These are phyloP conservation scores for Sebastes matsubarae DNA, from an alignment of 2,797 vertebrate genomes.

Conservation along the genomic window DNA sequence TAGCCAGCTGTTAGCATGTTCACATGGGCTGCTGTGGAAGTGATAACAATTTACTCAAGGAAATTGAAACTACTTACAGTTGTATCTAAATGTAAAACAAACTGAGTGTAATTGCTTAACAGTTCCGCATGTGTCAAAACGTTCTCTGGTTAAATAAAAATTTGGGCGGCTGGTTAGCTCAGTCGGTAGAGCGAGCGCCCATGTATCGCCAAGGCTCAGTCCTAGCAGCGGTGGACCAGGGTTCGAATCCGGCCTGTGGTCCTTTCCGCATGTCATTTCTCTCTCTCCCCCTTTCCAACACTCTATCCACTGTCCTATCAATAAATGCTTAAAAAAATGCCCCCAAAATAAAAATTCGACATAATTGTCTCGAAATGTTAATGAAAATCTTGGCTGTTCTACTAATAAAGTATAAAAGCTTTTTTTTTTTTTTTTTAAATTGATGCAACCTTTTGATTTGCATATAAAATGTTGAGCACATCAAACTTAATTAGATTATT, in stretches of 20 bases:
- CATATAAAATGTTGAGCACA: constrained; percentile 18
- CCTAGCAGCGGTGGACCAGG: too few species aligned
- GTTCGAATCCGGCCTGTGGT: too few species aligned
- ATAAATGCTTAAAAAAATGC: too few species aligned
- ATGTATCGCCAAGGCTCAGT: too few species aligned
- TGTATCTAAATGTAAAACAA: constrained; percentile 20
- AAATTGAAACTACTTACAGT: not conserved
- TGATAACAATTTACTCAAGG: not conserved
- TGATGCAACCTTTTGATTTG: constrained; percentile 22
- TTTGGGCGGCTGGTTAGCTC: not conserved
- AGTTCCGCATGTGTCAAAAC: constrained; percentile 22
- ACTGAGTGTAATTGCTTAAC: constrained; percentile 25
- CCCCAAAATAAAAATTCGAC: constrained; percentile 7
- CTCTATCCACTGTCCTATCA: too few species aligned
- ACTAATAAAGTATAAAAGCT: constrained; percentile 24
- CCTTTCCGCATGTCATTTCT: too few species aligned
- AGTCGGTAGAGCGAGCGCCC: too few species aligned
- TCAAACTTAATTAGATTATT: constrained; percentile 50
- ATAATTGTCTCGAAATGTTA: constrained; percentile 26
- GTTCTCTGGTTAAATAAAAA: constrained; percentile 11
- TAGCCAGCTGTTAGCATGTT: not conserved
- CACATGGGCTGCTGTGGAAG: not conserved
- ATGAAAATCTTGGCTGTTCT: constrained; percentile 13
- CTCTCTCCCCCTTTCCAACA: too few species aligned
- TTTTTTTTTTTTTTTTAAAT: not conserved